phyloP scores from a whole-genome alignment of 2,888 invertebrate species.

The Heliconius charithonia region DNA sequence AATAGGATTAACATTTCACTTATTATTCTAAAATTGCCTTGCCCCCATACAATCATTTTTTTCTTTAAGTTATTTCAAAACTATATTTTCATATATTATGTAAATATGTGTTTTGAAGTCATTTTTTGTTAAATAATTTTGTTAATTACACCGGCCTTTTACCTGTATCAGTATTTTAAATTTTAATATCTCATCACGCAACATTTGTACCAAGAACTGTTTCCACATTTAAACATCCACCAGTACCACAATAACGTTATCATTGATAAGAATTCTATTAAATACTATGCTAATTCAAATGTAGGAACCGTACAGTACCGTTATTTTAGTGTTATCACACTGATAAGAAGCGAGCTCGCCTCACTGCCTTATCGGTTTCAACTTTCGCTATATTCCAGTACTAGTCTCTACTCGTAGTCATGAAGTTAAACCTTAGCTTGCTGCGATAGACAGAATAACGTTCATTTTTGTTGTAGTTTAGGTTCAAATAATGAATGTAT shows the following conservation, averaged over 20 bases:
- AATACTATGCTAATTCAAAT: constrained; percentile 18
- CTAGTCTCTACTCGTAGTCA: constrained; percentile 7
- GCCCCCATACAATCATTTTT: no score
- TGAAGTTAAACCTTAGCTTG: constrained; percentile 12
- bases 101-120: no score
- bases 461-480: background rate
- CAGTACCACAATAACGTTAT: background rate
- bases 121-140: no score
- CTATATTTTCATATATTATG: no score
- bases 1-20: no score
- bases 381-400: constrained; percentile 31
- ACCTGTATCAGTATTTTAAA: no score
- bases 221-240: background rate
- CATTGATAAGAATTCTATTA: constrained; percentile 12
- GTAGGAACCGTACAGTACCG: constrained; percentile 3
- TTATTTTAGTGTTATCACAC: constrained; percentile 31
- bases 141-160: no score
- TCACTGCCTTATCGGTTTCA: constrained; percentile 34
- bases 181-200: background rate
- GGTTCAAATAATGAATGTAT: no score
- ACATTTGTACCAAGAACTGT: background rate
- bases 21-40: no score
- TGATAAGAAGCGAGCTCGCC: constrained; percentile 34
- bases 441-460: background rate
- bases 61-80: no score